phyloP scores from a whole-genome alignment of 2,797 vertebrate species.

The Anguilla obscura region DNA sequence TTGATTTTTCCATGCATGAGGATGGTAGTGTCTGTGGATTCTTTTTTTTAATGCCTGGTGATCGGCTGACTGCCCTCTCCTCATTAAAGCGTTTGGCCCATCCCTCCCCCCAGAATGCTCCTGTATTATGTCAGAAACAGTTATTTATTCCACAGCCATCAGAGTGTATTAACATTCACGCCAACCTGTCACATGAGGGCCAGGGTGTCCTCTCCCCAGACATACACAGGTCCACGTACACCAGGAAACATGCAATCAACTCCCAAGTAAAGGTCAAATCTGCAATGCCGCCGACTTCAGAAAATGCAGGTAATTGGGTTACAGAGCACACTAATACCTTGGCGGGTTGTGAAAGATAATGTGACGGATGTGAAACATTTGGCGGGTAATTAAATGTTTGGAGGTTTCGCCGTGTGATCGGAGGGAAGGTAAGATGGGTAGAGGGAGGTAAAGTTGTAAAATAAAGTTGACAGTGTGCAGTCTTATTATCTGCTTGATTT shows the following conservation, averaged over 20 bases:
- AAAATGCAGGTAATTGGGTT: constrained; percentile 91
- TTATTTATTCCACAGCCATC: constrained; percentile 86
- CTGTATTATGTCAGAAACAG: constrained; percentile 85
- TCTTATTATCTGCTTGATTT: constrained; percentile 43
- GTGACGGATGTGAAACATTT: constrained; percentile 82
- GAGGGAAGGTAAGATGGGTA: constrained; percentile 30
- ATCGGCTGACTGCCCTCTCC: constrained; percentile 81
- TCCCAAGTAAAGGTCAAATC: constrained; percentile 97
- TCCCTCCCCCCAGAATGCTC: constrained; percentile 77
- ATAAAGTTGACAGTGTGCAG: constrained; percentile 35
- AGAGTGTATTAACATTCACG: constrained; percentile 88
- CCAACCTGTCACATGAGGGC: constrained; percentile 29
- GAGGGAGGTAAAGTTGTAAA: constrained; percentile 14
- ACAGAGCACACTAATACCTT: constrained; percentile 80
- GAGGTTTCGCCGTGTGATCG: constrained; percentile 48
- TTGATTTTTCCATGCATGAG: constrained; percentile 51
- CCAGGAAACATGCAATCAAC: constrained; percentile 87
- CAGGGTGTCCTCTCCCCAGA: constrained; percentile 23
- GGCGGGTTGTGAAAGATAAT: constrained; percentile 73
- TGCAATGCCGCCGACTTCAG: constrained; percentile 88
- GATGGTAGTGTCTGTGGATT: constrained; percentile 44
- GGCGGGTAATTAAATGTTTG: constrained; percentile 83
- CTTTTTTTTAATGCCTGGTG: constrained; percentile 56
- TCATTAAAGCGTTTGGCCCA: constrained; percentile 81
- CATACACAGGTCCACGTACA: constrained; percentile 49